These are phyloP conservation scores for Colaptes auratus DNA, from an alignment of 2,113 vertebrate genomes.

Conservation along the genomic window DNA sequence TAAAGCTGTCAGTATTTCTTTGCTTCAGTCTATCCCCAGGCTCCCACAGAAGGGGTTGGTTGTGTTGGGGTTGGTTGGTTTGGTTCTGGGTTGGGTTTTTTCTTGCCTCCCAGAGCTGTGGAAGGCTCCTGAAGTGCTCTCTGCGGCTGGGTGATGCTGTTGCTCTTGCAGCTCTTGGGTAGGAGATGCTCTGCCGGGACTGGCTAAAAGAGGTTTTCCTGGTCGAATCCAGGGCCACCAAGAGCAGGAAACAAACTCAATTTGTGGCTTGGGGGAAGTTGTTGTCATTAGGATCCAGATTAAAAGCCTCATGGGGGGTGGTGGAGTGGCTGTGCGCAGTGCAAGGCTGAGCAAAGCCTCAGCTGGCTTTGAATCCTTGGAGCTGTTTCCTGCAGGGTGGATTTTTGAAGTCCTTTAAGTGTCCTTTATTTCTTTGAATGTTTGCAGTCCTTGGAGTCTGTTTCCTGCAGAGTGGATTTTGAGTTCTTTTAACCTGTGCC, in stretches of 20 bases:
- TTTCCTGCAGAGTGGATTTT: background rate
- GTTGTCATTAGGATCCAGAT: background rate
- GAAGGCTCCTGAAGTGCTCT: background rate
- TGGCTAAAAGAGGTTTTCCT: background rate
- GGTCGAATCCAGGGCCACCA: background rate
- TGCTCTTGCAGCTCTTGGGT: background rate
- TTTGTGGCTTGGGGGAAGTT: background rate
- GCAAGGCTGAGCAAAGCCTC: background rate
- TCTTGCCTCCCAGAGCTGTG: background rate
- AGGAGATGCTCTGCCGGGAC: background rate
- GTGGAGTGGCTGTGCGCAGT: background rate
- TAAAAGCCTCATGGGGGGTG: background rate
- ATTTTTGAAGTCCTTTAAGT: background rate
- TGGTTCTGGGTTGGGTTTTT: background rate
- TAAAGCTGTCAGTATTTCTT: background rate
- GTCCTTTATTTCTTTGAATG: no score
- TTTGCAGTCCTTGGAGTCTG: background rate
- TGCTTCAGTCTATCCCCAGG: background rate
- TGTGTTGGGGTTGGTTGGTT: background rate
- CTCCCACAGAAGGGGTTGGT: background rate
- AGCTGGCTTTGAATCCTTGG: background rate
- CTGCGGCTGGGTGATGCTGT: background rate
- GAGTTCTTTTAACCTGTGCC: background rate
- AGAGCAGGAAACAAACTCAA: accelerated
- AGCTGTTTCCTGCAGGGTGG: background rate